These are phyloP conservation scores for Smutsia gigantea DNA, from an alignment of 2,797 vertebrate genomes.

Conservation along the genomic window DNA sequence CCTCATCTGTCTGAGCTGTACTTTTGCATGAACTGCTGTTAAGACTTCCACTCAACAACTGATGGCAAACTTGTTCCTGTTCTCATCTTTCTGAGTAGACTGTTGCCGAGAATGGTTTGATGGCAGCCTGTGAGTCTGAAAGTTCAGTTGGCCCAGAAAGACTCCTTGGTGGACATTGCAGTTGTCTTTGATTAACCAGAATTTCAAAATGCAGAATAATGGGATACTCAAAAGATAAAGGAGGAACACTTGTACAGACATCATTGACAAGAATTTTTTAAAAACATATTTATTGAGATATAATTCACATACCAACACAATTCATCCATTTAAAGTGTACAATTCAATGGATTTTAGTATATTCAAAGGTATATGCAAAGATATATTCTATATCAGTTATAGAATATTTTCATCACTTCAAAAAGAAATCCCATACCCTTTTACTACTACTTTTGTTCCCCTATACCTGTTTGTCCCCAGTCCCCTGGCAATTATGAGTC, in stretches of 20 bases:
- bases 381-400: neutral
- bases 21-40: neutral
- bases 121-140: neutral
- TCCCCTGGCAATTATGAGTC: neutral
- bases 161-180: neutral
- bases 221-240: neutral
- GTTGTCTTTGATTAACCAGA: neutral
- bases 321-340: neutral
- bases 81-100: neutral
- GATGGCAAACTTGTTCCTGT: neutral
- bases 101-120: neutral
- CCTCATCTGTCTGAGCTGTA: neutral
- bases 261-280: neutral
- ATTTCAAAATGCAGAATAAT: neutral
- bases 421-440: neutral
- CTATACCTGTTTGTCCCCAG: rapidly evolving
- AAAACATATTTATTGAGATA: neutral
- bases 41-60: neutral
- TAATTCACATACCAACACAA: neutral
- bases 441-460: neutral
- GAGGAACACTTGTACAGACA: neutral
- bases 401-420: neutral
- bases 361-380: neutral
- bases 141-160: neutral
- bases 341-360: neutral